Evolutionary conservation across 2,113 vertebrate genomes (phyloP).

Genomic region (Micronisus gabar): DNA sequence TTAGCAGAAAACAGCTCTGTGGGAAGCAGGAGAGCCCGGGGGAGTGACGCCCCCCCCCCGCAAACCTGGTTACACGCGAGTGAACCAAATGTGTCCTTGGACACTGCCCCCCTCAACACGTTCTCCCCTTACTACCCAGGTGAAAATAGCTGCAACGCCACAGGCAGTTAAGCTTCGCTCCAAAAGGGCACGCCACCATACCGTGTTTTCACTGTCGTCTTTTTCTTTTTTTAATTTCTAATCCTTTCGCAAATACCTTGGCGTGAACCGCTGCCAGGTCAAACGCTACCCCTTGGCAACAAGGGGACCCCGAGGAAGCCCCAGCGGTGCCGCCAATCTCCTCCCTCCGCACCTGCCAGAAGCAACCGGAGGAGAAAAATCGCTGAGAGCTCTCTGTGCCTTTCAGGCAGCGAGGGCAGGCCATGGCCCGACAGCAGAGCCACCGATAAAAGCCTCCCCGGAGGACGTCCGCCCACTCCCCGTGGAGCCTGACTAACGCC

Average conservation of each 20-base stretch:
- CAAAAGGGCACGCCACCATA: fast-evolving
- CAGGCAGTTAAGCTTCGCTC: background rate
- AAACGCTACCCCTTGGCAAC: background rate
- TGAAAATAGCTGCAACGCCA: background rate
- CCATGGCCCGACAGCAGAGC: background rate
- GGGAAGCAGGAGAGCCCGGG: background rate
- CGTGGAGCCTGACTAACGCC: fast-evolving
- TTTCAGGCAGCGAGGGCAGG: background rate
- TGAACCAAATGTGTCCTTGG: fast-evolving
- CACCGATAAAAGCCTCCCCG: background rate
- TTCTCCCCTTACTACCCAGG: fast-evolving
- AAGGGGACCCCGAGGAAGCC: fast-evolving
- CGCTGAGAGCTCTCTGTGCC: fast-evolving
- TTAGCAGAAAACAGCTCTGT: background rate
- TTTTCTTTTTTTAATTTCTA: background rate
- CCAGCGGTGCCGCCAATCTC: fast-evolving
- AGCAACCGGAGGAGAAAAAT: fast-evolving
- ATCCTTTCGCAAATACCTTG: fast-evolving
- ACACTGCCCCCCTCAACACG: fast-evolving
- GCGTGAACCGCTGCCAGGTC: background rate
- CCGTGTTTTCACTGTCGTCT: fast-evolving
- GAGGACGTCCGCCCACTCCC: background rate
- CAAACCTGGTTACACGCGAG: fast-evolving
- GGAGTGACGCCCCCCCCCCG: too few species aligned
- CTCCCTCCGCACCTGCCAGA: fast-evolving